Conservation (phyloP, 2,113 vertebrate species). For the Pachyramphus minor region DNA sequence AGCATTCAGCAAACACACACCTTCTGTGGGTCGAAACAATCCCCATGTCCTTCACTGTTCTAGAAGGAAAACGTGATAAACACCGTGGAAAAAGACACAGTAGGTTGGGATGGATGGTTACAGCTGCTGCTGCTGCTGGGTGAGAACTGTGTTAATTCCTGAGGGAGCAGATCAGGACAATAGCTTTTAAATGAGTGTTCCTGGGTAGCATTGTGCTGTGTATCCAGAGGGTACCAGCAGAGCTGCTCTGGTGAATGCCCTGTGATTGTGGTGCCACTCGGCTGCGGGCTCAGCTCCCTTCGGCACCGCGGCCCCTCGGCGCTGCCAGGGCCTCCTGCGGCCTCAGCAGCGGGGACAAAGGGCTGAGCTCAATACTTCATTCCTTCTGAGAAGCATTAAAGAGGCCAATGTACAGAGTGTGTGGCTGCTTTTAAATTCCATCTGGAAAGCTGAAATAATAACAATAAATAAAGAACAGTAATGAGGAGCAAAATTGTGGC, state of each 20-base stretch:
- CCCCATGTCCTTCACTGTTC: neutral
- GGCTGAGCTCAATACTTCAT: neutral
- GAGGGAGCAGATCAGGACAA: neutral
- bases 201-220: neutral
- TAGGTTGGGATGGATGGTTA: neutral
- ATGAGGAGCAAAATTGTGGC: neutral
- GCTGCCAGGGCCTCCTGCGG: neutral
- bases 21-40: neutral
- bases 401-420: neutral
- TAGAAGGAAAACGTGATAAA: neutral
- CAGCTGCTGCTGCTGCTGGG: neutral
- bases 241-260: neutral
- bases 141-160: neutral
- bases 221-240: neutral
- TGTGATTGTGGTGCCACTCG: neutral
- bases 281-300: neutral
- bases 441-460: neutral
- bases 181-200: neutral
- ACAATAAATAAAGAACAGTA: neutral
- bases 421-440: neutral
- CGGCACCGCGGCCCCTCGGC: neutral
- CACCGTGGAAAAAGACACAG: accelerated
- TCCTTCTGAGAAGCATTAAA: neutral
- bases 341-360: neutral
- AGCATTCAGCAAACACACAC: neutral